Percentiles rank a stretch among this genome's conserved stretches.
Evolutionary conservation across 2,888 invertebrate species (phyloP).

Genomic region (Catocala nupta): DNA sequence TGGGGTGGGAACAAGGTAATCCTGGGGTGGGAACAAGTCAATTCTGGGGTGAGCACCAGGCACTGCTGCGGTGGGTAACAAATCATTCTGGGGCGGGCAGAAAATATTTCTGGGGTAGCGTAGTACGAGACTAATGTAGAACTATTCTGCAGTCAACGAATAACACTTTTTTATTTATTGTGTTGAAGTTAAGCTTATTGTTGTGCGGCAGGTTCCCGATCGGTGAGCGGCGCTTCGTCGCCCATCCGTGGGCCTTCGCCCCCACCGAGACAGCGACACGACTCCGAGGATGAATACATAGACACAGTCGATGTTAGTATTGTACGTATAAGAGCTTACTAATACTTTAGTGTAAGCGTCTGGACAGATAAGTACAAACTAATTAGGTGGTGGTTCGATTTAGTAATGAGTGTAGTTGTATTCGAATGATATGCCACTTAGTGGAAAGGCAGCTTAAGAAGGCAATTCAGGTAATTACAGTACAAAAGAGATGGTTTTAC

Average conservation of each 20-base stretch:
- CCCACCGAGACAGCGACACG: constrained; percentile 84
- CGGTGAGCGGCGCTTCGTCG: constrained; percentile 89
- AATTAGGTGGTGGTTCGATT: constrained; percentile 12
- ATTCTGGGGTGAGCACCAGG: too few relatives aligned
- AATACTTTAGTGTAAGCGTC: constrained; percentile 15
- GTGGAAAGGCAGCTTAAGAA: too few relatives aligned
- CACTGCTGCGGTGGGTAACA: too few relatives aligned
- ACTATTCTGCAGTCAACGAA: too few relatives aligned
- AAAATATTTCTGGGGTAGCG: too few relatives aligned
- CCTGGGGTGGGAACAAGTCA: too few relatives aligned
- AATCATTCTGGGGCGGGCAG: too few relatives aligned
- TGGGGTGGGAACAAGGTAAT: too few relatives aligned
- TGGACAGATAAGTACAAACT: not conserved
- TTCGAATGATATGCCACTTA: too few relatives aligned
- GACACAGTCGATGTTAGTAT: constrained; percentile 92
- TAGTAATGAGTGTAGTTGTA: not conserved
- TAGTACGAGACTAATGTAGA: too few relatives aligned
- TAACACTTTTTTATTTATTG: not conserved
- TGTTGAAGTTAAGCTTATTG: not conserved
- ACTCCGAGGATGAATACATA: constrained; percentile 93
- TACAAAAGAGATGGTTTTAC: too few relatives aligned
- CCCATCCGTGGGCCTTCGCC: constrained; percentile 64
- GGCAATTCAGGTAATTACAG: too few relatives aligned
- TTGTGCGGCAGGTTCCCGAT: constrained; percentile 87
- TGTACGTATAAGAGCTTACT: constrained; percentile 53